Conservation (phyloP, 2,888 invertebrate genomes). For the Drosophila limbata region DNA sequence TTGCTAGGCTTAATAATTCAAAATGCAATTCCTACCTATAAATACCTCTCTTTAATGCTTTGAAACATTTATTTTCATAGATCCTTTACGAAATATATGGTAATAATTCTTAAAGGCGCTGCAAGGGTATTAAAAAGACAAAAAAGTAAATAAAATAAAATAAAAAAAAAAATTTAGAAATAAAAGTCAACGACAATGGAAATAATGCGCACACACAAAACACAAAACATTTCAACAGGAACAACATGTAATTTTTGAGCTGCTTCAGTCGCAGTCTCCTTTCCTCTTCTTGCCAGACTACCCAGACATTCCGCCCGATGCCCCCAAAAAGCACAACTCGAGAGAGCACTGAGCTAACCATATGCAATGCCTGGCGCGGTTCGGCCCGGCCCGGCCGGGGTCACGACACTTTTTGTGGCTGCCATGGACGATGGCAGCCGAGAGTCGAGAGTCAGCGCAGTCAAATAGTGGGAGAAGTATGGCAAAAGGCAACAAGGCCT, state of each 20-base stretch:
- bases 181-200: slow-evolving; percentile 76
- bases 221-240: slow-evolving; percentile 80
- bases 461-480: slow-evolving; percentile 83
- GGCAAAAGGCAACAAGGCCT: slow-evolving; percentile 70
- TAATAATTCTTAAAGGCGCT: background rate
- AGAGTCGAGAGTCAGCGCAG: slow-evolving; percentile 44
- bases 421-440: slow-evolving; percentile 57
- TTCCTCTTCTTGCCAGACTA: slow-evolving; percentile 27
- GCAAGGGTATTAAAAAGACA: slow-evolving; percentile 51
- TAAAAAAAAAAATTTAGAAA: slow-evolving; percentile 68
- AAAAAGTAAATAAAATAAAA: slow-evolving; percentile 42
- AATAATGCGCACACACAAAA: slow-evolving; percentile 65
- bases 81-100: background rate
- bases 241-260: slow-evolving; percentile 79
- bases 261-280: slow-evolving; percentile 26
- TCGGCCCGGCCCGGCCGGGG: slow-evolving; percentile 72
- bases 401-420: slow-evolving; percentile 84
- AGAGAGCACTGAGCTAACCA: slow-evolving; percentile 64
- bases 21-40: background rate
- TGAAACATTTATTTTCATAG: background rate
- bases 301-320: slow-evolving; percentile 48
- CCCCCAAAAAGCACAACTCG: slow-evolving; percentile 40
- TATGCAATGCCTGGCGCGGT: slow-evolving; percentile 66
- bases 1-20: background rate
- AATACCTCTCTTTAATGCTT: background rate